Conservation (phyloP, 2,797 vertebrate species). For the Decapterus maruadsi region DNA sequence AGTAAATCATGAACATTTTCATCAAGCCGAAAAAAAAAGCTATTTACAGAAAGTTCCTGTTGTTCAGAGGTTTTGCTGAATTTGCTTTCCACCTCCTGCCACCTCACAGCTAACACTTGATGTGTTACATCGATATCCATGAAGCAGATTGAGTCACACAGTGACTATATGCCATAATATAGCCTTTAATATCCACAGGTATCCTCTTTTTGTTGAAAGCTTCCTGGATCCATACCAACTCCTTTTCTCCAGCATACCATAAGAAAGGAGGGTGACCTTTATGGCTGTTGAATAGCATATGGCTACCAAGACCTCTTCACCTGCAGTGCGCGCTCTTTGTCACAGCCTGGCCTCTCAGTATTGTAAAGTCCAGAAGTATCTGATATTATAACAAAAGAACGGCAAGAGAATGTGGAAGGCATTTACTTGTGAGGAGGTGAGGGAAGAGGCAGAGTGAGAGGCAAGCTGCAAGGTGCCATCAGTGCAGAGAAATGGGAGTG, state of each 20-base stretch:
- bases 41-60: not conserved
- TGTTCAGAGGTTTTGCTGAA: not conserved
- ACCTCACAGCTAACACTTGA: constrained; percentile 53
- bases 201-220: constrained; percentile 54
- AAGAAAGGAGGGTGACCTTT: constrained; percentile 67
- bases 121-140: constrained; percentile 48
- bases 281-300: constrained; percentile 59
- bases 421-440: constrained; percentile 62
- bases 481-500: constrained; percentile 84
- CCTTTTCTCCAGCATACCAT: constrained; percentile 47
- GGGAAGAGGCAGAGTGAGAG: constrained; percentile 75
- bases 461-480: constrained; percentile 78
- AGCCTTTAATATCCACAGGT: constrained; percentile 50
- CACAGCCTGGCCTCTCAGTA: constrained; percentile 39
- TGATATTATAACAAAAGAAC: constrained; percentile 76
- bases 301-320: constrained; percentile 65
- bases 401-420: constrained; percentile 64
- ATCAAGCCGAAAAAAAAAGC: not conserved
- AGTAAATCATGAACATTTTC: not conserved
- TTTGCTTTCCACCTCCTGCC: constrained; percentile 29
- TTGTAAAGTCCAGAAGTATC: constrained; percentile 62
- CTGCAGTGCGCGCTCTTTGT: constrained; percentile 67
- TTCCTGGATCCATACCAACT: constrained; percentile 68
- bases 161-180: constrained; percentile 54
- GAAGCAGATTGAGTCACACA: constrained; percentile 31